Conservation (phyloP, 2,888 invertebrate genomes). For the Amaurobius ferox region DNA sequence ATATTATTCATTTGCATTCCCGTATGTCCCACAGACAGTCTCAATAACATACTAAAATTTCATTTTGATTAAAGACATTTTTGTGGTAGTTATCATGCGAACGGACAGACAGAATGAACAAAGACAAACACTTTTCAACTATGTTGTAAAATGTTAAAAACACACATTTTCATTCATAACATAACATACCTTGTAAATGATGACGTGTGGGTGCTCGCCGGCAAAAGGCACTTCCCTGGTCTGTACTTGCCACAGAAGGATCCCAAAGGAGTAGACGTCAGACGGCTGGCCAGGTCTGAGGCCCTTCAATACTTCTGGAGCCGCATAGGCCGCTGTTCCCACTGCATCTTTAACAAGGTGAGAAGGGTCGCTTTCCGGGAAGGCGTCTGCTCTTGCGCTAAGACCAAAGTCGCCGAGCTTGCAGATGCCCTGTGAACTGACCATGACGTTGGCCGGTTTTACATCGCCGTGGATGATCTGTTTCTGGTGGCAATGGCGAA, state of each 20-base stretch:
- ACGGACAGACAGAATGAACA: too few relatives aligned
- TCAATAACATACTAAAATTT: too few relatives aligned
- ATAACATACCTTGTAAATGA: constrained; percentile 61
- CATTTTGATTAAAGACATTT: too few relatives aligned
- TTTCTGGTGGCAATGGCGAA: constrained; percentile 47
- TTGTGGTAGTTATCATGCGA: too few relatives aligned
- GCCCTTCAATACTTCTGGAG: constrained; percentile 62
- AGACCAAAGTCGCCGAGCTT: constrained; percentile 65
- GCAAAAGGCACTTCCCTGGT: constrained; percentile 51
- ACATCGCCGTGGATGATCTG: constrained; percentile 58
- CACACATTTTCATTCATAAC: neutral
- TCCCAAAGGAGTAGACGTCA: constrained; percentile 56
- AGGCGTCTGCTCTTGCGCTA: constrained; percentile 16
- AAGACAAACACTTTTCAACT: too few relatives aligned
- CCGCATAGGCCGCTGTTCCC: constrained; percentile 55
- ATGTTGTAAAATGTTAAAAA: neutral
- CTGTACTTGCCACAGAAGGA: constrained; percentile 61
- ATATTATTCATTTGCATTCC: too few relatives aligned
- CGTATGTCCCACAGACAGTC: too few relatives aligned
- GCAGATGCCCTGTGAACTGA: constrained; percentile 51
- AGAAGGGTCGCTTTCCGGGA: neutral
- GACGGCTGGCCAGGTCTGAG: neutral
- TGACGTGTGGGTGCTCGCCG: constrained; percentile 62
- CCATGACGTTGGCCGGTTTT: constrained; percentile 65
- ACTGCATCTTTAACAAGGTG: neutral